Percentiles rank a stretch among this genome's conserved stretches.
Conservation (phyloP, 2,888 invertebrate genomes). For the Eupithecia pulchellata region DNA sequence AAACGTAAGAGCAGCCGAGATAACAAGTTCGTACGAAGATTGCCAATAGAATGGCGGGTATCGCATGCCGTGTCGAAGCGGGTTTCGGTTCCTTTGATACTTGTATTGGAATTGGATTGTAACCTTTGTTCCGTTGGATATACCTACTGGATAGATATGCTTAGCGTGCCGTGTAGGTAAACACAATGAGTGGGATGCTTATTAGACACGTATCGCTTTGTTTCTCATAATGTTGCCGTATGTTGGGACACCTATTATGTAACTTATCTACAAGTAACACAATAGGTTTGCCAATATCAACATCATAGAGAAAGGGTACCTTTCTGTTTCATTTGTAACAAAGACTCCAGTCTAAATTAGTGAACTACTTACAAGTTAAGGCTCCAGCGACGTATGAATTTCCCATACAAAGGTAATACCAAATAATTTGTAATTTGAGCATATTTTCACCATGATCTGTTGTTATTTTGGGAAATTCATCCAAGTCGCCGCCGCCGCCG, state of each 20-base stretch:
- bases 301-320: neutral
- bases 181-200: constrained; percentile 27
- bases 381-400: too few species aligned
- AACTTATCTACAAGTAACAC: neutral
- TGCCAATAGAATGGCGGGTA: constrained; percentile 60
- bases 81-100: constrained; percentile 44
- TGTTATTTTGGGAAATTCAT: too few species aligned
- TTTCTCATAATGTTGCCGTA: constrained; percentile 19
- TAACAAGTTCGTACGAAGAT: constrained; percentile 68
- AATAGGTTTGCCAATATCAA: constrained; percentile 6
- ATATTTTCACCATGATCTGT: too few species aligned
- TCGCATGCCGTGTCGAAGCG: constrained; percentile 38
- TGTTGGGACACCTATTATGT: too few species aligned
- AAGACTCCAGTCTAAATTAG: neutral
- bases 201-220: constrained; percentile 30
- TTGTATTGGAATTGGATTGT: constrained; percentile 48
- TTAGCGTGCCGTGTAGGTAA: constrained; percentile 31
- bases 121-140: constrained; percentile 40
- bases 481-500: too few species aligned
- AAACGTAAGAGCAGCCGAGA: constrained; percentile 69
- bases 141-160: constrained; percentile 15
- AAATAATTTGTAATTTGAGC: too few species aligned
- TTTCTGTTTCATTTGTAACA: neutral
- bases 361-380: neutral
- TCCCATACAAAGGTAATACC: too few species aligned